Evolutionary conservation across 2,888 invertebrate genomes (phyloP), one percentile per base, ranked within the genome.

Genomic region (Anoncus sp.): DNA sequence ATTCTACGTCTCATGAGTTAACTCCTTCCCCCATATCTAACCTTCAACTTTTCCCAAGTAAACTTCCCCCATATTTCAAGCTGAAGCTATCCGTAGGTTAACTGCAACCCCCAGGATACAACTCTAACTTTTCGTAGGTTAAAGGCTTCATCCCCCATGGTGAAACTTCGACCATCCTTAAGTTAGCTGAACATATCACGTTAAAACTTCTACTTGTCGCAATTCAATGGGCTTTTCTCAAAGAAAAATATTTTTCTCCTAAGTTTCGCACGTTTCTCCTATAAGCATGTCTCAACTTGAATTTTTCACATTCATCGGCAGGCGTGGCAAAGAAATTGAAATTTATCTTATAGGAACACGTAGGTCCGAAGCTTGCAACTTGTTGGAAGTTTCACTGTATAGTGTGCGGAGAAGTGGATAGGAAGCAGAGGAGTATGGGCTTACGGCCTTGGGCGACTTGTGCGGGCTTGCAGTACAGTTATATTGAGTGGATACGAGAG

Each of bases 361-460:
- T 18, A n/a, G 45, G 10, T 38, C 18, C 16, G 16, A 45, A 45
- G 45, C n/a, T 51, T 40, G 18, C 38, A 60, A 31, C 31, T 70
- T 60, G 27, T 16, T n/a, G 51, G 38, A 40, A 51, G 51, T 70
- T 70, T 20, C 24, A 70, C 60, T 70, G 60, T 70, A 70, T n/a
- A n/a, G n/a, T n/a, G 49, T 6, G 62, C n/a, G 35, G 20, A 62
- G 27, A 7, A 35, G 24, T 20, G 49, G 51, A 45, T 20, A 59
- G 57, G 70, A 60, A 60, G 51, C 12, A 20, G 38, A 3, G 14
- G 38, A 38, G 47, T 65, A 57, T 16, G 57, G 16, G 47, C 63
- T 22, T 57, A 67, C 75, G 78, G 78, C 78, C 78, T 78, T 78
- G 78, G 78, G 78, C 78, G 67, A 71, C 75, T 78, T 75, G 78